Conservation (phyloP, 2,797 vertebrate species). For the Erpetoichthys calabaricus region DNA sequence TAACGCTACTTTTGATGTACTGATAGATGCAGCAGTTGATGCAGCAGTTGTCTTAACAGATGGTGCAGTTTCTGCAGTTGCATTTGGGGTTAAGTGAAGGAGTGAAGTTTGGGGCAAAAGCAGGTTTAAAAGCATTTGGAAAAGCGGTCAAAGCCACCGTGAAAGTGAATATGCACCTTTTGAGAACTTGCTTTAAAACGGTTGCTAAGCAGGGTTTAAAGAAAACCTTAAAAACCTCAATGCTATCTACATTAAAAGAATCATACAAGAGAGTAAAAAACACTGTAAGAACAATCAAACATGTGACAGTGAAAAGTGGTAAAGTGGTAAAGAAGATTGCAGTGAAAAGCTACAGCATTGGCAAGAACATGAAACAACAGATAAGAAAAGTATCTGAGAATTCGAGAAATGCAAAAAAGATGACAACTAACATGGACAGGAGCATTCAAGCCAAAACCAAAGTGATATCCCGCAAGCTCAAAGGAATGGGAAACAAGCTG, state of each 20-base stretch:
- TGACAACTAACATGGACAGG: conserved; percentile 1
- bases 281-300: conserved; percentile 6
- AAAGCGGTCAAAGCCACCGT: conserved; percentile 1
- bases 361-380: neutral
- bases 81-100: conserved; percentile 5
- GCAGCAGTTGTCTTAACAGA: neutral
- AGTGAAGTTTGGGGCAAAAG: conserved; percentile 6
- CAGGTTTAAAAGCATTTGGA: neutral
- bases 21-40: conserved; percentile 3
- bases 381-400: neutral
- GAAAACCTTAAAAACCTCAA: too few relatives aligned
- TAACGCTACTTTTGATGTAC: conserved; percentile 7
- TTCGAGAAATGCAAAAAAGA: neutral
- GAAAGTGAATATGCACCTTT: neutral
- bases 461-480: neutral
- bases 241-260: neutral
- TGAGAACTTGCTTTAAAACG: neutral
- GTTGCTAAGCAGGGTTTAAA: conserved; percentile 3
- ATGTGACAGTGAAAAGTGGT: conserved; percentile 1
- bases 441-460: conserved; percentile 5
- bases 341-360: conserved; percentile 3
- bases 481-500: conserved; percentile 1
- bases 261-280: conserved; percentile 1
- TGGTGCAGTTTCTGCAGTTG: neutral
- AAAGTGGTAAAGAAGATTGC: conserved; percentile 6